These are phyloP conservation scores for Adelognathus sp. DNA, from an alignment of 2,888 invertebrate species.

Conservation along the genomic window DNA sequence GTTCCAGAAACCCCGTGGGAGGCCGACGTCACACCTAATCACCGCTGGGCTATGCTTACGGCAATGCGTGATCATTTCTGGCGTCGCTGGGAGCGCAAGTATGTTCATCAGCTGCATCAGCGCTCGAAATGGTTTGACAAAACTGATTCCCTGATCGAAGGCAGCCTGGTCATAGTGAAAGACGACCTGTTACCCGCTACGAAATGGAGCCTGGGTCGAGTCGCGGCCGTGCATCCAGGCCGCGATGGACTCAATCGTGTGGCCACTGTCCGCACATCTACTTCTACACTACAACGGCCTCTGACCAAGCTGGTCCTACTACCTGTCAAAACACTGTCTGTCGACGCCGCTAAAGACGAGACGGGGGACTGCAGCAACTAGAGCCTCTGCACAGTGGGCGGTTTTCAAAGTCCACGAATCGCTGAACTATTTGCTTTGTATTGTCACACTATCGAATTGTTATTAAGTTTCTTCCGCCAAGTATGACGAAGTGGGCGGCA, in stretches of 20 bases:
- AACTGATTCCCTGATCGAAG: background rate
- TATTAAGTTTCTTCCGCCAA: background rate
- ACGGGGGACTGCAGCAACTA: no score
- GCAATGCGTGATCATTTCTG: background rate
- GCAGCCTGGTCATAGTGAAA: background rate
- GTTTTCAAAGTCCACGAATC: no score
- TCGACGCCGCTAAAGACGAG: background rate
- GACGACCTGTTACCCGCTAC: no score
- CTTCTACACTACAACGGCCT: background rate
- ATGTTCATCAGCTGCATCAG: background rate
- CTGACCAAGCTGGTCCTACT: background rate
- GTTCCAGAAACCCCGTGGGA: background rate
- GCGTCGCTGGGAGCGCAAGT: background rate
- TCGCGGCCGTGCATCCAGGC: no score
- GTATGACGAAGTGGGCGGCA: background rate
- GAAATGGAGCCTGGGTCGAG: no score
- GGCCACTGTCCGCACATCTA: background rate
- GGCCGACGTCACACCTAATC: background rate
- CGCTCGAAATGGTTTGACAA: background rate
- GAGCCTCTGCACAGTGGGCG: background rate
- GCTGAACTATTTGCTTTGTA: background rate
- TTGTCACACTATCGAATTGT: background rate
- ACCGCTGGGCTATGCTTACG: background rate
- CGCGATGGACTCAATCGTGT: background rate
- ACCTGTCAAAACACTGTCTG: background rate